Evolutionary conservation across 2,113 vertebrate genomes (phyloP), one percentile per base, ranked within the genome.

Genomic region (Nannobrachium achirus): DNA sequence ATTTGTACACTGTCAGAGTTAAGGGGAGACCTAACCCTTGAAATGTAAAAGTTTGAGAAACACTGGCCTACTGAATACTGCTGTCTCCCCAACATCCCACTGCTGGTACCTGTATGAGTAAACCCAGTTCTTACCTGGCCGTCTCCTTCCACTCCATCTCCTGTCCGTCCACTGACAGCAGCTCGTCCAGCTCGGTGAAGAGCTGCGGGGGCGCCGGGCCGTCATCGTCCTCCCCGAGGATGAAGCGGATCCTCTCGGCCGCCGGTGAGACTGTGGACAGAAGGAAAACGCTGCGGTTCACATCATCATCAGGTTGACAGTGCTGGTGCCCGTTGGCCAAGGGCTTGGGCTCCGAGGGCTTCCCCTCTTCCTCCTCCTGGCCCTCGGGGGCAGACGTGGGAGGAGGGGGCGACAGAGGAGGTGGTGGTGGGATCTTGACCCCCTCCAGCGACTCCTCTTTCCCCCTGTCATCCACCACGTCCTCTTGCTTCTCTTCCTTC

Each of bases 121-220:
- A 20, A n/a, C n/a, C n/a, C n/a, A 5, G 18, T 14, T 55, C 92
- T 91, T 93, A 98, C 98, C 98, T 97, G 16, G 98, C 98, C 0
- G 97, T 98, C 87, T 99, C 98, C 84, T 98, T 98, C 98, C 98
- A 99, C 57, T 99, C 98, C 97, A 98, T 96, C 88, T 98, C 96
- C 82, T 99, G 97, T 6, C 98, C 98, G 1, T 99, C 97, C 56
- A 96, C 89, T 0, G 95, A 92, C 88, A 98, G 92, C 5, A 99
- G 93, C 50, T 99, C 98, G 10, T 99, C 98, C 92, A 99, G 84
- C 91, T 99, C 98, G 0, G 97, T 99, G 91, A 99, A 99, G 88
- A 99, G 98, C 68, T 99, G 98, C 0, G 98, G 98, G 0, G 96
- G 95, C 0, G 97, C 91, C 0, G 96, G 96, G 19, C 96, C 95